Base-by-base conservation (phyloP, 2,113 vertebrate species). In the Ranitomeya imitator region DNA sequence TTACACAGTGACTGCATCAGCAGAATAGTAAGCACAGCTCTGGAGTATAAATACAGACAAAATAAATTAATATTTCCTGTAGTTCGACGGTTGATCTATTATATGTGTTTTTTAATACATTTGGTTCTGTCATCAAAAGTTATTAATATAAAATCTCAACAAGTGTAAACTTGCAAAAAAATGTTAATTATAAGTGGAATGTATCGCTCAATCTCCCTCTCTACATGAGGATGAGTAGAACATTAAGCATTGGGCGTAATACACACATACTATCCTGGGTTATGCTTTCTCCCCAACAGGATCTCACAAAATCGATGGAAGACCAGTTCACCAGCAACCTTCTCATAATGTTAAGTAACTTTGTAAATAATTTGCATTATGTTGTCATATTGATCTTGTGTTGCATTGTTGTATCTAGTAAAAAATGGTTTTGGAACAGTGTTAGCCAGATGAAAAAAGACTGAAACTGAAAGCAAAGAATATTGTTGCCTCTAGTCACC, bases 181-280 rank as follows among this genome's bases (percentile, higher is more conserved):
- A 76, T 83, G 57, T 83, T 81, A 88, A 83, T 86, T 83, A 60
- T 83, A 83, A 69, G 67, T 63, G 67, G 54, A 59, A 60, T 73
- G 86, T 54, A 26, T 19, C 19, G 21, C 19, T 21, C 23, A 81
- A 51, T 14, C 12, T 16, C 61, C 11, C 21, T 67, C 61, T 67
- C 14, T 76, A 21, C 26, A 59, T 2, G 13, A 52, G 51, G 60
- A 79, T 57, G 57, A 79, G 63, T 18, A 51, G 51, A 83, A 73
- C 16, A 51, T 54, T 26, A 19, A 69, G 21, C n/a, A 37, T 61
- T n/a, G 80, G 59, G 4, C 73, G 2, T 45, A 8, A 79, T 26
- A 7, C 77, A 23, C 12, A 51, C 31, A 65, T n/a, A 65, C 60
- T 65, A 51, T 83, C 26, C 60, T 0, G 19, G 21, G 51, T 55